These are phyloP conservation scores for Nanorana parkeri DNA, from an alignment of 2,113 vertebrate species.

Conservation along the genomic window DNA sequence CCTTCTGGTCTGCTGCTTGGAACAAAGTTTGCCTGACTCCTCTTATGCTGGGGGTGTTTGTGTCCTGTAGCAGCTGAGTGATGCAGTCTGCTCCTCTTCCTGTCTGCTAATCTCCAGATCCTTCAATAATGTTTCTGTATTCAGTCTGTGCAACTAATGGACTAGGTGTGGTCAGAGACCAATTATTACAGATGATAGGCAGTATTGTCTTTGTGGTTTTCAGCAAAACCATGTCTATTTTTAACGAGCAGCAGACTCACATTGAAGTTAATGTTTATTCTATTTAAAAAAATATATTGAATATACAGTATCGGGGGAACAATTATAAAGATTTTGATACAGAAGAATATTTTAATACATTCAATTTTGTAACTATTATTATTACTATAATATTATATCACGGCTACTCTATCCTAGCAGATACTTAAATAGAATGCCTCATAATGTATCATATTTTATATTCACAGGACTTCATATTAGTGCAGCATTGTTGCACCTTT, in stretches of 20 bases:
- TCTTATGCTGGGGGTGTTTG: conserved; percentile 16
- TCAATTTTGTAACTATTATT: no score
- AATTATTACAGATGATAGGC: conserved; percentile 62
- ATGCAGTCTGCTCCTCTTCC: conserved; percentile 57
- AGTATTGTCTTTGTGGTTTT: conserved; percentile 57
- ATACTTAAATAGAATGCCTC: no score
- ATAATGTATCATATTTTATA: no score
- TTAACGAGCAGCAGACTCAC: neutral
- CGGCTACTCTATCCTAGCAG: no score
- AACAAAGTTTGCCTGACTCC: conserved; percentile 18
- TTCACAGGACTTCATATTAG: no score
- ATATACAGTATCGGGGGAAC: no score
- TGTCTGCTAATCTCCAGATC: conserved; percentile 50
- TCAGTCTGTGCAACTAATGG: conserved; percentile 68
- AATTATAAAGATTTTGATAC: no score
- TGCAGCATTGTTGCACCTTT: no score
- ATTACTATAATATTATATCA: no score
- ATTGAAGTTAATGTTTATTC: neutral
- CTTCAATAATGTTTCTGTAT: conserved; percentile 58
- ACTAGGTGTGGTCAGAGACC: conserved; percentile 85
- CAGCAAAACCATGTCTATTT: conserved; percentile 4
- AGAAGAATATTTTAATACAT: no score
- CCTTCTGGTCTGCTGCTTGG: conserved; percentile 1
- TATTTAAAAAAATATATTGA: no score
- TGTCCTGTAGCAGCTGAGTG: neutral